These are phyloP conservation scores for Steinernema scapterisci DNA, from an alignment of 2,888 invertebrate genomes.

Conservation along the genomic window DNA sequence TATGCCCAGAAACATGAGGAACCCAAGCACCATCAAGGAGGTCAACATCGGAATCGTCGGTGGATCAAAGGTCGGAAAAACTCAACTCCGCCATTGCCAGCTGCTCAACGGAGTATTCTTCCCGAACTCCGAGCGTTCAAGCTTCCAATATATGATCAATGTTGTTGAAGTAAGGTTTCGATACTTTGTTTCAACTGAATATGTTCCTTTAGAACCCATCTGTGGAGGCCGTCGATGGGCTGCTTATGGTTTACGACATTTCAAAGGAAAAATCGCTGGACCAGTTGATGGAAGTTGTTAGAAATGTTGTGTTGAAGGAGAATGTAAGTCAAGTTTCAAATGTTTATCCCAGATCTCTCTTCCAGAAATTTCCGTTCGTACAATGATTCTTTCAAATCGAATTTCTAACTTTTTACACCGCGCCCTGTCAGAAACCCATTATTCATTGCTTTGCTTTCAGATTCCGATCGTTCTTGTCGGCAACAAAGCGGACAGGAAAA, in stretches of 20 bases:
- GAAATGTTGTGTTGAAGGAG: too few species aligned
- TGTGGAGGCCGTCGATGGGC: not conserved
- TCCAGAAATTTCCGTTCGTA: too few species aligned
- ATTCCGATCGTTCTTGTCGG: slow-evolving; percentile 11
- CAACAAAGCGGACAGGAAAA: not conserved
- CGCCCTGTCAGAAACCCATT: too few species aligned
- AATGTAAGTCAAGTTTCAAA: too few species aligned
- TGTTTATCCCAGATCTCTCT: not conserved
- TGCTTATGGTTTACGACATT: not conserved
- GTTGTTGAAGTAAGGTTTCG: not conserved
- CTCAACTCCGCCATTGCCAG: slow-evolving; percentile 11
- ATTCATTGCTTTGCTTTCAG: too few species aligned
- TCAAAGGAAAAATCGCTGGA: not conserved
- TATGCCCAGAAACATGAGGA: not conserved
- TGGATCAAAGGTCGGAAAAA: slow-evolving; percentile 1
- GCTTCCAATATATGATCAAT: slow-evolving; percentile 1
- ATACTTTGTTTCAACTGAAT: too few species aligned
- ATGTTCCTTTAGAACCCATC: not conserved
- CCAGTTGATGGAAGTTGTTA: not conserved
- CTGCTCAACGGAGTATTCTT: slow-evolving; percentile 18
- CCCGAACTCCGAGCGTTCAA: not conserved
- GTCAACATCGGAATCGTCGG: slow-evolving; percentile 15
- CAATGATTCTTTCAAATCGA: too few species aligned
- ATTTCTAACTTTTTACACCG: too few species aligned
- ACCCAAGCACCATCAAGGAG: slow-evolving; percentile 5